Conservation (phyloP, 2,113 vertebrate genomes). For the Melanocharis versteri region DNA sequence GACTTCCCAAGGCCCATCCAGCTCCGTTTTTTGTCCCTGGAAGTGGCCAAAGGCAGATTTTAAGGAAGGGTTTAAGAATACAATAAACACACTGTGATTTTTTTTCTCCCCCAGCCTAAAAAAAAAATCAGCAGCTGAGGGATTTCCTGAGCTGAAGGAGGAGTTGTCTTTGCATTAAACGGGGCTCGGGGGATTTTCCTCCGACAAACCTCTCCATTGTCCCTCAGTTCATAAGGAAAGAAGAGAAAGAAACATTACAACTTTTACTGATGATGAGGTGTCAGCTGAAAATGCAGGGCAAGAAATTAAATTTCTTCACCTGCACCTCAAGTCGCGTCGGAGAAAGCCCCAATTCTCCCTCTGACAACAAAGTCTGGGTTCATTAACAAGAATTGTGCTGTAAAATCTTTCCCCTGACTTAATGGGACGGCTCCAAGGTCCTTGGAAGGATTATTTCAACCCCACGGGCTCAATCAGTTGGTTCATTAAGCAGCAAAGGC, state of each 20-base stretch:
- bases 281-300: not conserved
- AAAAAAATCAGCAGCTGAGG: not conserved
- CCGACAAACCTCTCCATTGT: conserved; percentile 8
- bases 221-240: not conserved
- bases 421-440: not conserved
- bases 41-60: not conserved
- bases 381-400: not conserved
- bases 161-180: not conserved
- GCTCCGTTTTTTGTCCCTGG: not conserved
- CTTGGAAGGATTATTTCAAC: conserved; percentile 52
- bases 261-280: not conserved
- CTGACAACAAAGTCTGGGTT: not conserved
- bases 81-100: not conserved
- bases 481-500: conserved; percentile 51
- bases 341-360: not conserved
- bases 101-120: not conserved
- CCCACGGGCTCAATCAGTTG: not conserved
- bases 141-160: conserved; percentile 49
- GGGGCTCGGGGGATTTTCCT: not conserved
- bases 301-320: conserved; percentile 12
- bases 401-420: not conserved
- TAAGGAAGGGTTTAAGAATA: not conserved
- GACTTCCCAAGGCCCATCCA: not conserved
- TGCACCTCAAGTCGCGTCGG: not conserved
- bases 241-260: not conserved